Percentiles rank a stretch among this genome's conserved stretches.
Evolutionary conservation across 1,140 invertebrate genomes (phyloP).

Genomic region (Piezodorus guildinii): DNA sequence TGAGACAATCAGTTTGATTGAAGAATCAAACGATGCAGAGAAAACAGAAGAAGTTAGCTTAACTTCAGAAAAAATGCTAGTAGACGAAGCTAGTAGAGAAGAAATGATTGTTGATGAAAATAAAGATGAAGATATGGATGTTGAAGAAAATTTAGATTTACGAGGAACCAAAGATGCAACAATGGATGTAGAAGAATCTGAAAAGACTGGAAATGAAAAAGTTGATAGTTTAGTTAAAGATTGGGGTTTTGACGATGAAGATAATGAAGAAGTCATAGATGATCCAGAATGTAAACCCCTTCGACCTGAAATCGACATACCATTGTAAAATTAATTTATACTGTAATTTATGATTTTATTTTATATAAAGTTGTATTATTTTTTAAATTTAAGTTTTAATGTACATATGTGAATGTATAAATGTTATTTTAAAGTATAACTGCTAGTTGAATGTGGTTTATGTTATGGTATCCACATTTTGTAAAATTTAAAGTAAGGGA

Average conservation of each 20-base stretch:
- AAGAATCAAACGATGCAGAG: background rate
- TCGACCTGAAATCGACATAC: slow-evolving; percentile 12
- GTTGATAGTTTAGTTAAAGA: slow-evolving; percentile 18
- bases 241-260: slow-evolving; percentile 23
- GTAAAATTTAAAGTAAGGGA: too few species aligned
- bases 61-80: slow-evolving; percentile 3
- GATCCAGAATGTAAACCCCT: slow-evolving; percentile 1
- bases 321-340: background rate
- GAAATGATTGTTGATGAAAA: slow-evolving; percentile 1
- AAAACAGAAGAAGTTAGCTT: background rate
- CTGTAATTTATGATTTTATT: background rate
- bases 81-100: slow-evolving; percentile 10
- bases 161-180: background rate
- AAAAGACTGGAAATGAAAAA: slow-evolving; percentile 9
- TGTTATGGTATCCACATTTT: too few species aligned
- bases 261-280: slow-evolving; percentile 14
- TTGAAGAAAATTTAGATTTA: slow-evolving; percentile 9
- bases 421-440: background rate
- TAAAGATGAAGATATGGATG: slow-evolving; percentile 8
- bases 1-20: background rate
- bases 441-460: too few species aligned
- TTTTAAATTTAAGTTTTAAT: background rate
- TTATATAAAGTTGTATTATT: slow-evolving; percentile 1
- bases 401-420: slow-evolving; percentile 5
- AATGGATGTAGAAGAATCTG: slow-evolving; percentile 10